phyloP scores from a whole-genome alignment of 2,888 invertebrate species.

The Anorthoa munda region DNA sequence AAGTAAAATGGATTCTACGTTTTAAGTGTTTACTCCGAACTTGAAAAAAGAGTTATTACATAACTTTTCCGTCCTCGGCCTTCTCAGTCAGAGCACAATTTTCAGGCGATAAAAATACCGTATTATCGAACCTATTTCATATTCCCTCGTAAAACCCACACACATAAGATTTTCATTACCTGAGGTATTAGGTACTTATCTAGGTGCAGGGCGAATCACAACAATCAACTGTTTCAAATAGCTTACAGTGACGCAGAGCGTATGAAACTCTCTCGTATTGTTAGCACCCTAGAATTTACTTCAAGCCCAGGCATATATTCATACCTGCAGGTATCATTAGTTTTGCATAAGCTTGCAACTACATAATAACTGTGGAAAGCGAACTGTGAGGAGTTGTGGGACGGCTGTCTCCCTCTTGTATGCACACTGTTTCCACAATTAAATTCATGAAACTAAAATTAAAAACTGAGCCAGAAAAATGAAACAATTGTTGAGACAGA shows the following conservation, averaged over 20 bases:
- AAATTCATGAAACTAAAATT: background rate
- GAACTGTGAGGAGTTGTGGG: background rate
- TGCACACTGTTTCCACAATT: background rate
- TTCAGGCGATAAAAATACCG: background rate
- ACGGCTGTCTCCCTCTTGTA: background rate
- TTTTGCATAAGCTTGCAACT: constrained; percentile 25
- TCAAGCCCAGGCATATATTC: background rate
- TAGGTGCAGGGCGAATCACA: constrained; percentile 23
- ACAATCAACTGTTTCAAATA: constrained; percentile 45
- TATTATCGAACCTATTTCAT: background rate
- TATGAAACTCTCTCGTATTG: constrained; percentile 11
- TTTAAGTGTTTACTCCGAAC: background rate
- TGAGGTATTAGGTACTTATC: constrained; percentile 14
- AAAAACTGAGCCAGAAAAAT: background rate
- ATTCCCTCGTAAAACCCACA: constrained; percentile 11
- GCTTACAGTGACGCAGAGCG: constrained; percentile 35
- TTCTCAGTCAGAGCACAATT: background rate
- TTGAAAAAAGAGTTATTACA: background rate
- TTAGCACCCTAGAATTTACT: constrained; percentile 17
- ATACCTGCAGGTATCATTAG: constrained; percentile 22
- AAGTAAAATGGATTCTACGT: background rate
- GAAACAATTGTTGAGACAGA: background rate
- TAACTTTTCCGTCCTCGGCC: background rate
- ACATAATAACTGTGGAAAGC: background rate
- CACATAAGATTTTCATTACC: constrained; percentile 12